Evolutionary conservation across 2,113 vertebrate genomes (phyloP).

Genomic region (Ascaphus truei): DNA sequence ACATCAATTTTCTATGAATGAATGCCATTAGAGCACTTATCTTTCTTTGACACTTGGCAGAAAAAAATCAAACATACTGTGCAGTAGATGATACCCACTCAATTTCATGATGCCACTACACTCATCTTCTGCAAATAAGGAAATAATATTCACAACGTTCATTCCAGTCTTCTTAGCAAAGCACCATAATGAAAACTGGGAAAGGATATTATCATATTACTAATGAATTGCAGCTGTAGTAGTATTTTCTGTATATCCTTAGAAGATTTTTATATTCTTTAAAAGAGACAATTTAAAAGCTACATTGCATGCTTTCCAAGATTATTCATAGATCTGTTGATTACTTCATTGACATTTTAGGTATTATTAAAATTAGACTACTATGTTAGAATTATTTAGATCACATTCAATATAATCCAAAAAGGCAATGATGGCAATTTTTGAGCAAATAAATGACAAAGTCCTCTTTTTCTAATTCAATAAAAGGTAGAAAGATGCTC

Average conservation of each 20-base stretch:
- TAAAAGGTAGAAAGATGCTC: no score
- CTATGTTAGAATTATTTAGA: no score
- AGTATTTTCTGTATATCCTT: neutral
- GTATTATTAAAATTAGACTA: no score
- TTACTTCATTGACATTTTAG: no score
- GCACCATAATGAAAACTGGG: neutral
- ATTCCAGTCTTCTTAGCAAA: neutral
- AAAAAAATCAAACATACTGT: constrained; percentile 19
- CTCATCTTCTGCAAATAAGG: constrained; percentile 9
- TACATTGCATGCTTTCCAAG: no score
- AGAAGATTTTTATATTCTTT: no score
- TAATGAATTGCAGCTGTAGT: neutral
- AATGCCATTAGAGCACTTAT: constrained; percentile 11
- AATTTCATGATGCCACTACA: neutral
- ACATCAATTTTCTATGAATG: neutral
- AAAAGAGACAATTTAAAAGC: no score
- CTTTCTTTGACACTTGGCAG: constrained; percentile 13
- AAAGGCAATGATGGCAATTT: no score
- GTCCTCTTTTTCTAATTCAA: no score
- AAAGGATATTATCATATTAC: neutral
- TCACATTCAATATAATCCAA: no score
- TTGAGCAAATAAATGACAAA: no score
- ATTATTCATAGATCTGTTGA: no score
- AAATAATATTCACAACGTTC: constrained; percentile 12
- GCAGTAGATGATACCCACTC: neutral